Conservation (phyloP, 2,888 invertebrate genomes). For the Sesamia inferens region DNA sequence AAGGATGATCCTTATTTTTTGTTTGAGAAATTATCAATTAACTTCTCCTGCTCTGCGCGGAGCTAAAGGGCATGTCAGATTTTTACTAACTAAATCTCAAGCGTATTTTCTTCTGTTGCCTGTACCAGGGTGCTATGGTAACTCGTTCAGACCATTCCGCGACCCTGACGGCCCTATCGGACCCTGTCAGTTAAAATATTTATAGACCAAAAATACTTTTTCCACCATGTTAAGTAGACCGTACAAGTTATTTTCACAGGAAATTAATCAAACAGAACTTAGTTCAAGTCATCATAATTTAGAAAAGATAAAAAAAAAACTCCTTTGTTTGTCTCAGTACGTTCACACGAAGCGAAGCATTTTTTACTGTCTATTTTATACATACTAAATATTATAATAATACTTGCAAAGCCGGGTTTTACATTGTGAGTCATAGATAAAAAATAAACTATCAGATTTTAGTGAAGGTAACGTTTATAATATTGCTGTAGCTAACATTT, state of each 20-base stretch:
- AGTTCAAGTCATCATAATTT: constrained; percentile 63
- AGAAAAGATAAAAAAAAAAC: constrained; percentile 61
- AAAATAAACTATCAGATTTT: constrained; percentile 38
- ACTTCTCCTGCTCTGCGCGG: too few species aligned
- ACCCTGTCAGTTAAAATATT: too few species aligned
- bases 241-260: constrained; percentile 60
- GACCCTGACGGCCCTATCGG: too few species aligned
- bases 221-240: constrained; percentile 57
- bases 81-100: background rate
- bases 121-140: too few species aligned
- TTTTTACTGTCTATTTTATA: constrained; percentile 64
- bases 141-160: too few species aligned
- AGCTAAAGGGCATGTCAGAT: too few species aligned
- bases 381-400: constrained; percentile 63
- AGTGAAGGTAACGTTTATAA: constrained; percentile 35
- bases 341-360: constrained; percentile 61
- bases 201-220: constrained; percentile 20
- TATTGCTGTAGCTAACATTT: constrained; percentile 33
- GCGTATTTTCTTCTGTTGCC: too few species aligned
- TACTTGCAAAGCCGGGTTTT: constrained; percentile 60
- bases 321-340: constrained; percentile 62
- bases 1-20: background rate
- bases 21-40: too few species aligned
- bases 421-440: constrained; percentile 58
- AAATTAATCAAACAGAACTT: constrained; percentile 68